Percentiles rank a stretch among this genome's conserved stretches.
Conservation (phyloP, 2,113 vertebrate species). For the Hipposideros armiger region DNA sequence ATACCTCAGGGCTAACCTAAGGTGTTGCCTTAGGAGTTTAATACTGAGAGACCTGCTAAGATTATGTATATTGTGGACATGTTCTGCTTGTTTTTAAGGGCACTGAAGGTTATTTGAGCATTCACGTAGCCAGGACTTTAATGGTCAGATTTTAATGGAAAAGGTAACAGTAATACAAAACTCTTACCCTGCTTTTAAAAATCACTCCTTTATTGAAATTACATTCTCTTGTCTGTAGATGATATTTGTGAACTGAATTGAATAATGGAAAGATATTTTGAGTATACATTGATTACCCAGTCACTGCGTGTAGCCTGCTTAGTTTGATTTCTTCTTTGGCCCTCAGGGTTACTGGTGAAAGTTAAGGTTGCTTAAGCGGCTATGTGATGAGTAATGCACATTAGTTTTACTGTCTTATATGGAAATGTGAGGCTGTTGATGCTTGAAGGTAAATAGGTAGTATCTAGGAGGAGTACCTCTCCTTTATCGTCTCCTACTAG, state of each 20-base stretch:
- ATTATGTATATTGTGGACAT: neutral
- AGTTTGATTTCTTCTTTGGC: slow-evolving; percentile 59
- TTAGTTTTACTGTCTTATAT: slow-evolving; percentile 50
- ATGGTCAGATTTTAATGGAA: slow-evolving; percentile 10
- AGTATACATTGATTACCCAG: neutral
- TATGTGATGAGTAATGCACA: neutral
- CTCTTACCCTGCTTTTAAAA: slow-evolving; percentile 22
- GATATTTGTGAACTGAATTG: neutral
- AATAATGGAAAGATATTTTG: slow-evolving; percentile 22
- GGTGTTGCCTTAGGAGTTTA: neutral
- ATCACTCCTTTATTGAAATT: slow-evolving; percentile 20
- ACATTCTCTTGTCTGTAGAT: neutral
- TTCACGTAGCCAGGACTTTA: neutral
- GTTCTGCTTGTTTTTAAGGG: neutral
- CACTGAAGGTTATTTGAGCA: slow-evolving; percentile 11
- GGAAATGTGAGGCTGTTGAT: slow-evolving; percentile 36
- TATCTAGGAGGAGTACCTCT: neutral
- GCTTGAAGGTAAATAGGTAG: slow-evolving; percentile 29
- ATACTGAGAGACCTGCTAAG: neutral
- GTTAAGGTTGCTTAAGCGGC: neutral
- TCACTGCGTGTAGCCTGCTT: neutral
- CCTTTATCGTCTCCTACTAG: neutral
- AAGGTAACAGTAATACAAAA: neutral
- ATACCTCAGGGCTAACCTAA: neutral
- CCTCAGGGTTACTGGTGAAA: neutral